A percentile compares a stretch with the other conserved stretches of the same genome.
Evolutionary conservation across 2,888 invertebrate genomes (phyloP).

Genomic region (Platycnemis pennipes): DNA sequence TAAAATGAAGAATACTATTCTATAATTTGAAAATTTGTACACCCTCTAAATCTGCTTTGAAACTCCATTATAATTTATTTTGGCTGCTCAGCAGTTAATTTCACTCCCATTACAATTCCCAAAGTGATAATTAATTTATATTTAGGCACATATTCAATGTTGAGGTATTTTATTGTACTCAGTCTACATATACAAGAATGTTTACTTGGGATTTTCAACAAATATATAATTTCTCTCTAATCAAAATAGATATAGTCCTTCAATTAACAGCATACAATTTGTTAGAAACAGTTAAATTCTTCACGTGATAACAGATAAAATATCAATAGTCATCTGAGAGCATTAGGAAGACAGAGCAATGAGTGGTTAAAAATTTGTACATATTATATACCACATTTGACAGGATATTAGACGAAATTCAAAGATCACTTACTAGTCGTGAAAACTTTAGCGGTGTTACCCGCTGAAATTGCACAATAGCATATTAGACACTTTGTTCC

Average conservation of each 20-base stretch:
- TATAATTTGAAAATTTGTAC: too few relatives aligned
- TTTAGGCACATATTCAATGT: neutral
- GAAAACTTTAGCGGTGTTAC: too few relatives aligned
- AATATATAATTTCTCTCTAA: neutral
- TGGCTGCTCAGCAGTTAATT: too few relatives aligned
- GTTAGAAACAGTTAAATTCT: neutral
- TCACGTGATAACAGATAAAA: neutral
- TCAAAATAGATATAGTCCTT: neutral
- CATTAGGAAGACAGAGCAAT: neutral
- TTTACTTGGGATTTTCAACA: neutral
- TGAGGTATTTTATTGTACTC: constrained; percentile 3
- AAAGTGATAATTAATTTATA: too few relatives aligned
- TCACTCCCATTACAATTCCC: too few relatives aligned
- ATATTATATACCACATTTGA: neutral
- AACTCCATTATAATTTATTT: too few relatives aligned
- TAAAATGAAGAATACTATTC: too few relatives aligned
- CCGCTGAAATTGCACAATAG: too few relatives aligned
- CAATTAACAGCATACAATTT: neutral
- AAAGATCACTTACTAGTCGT: too few relatives aligned
- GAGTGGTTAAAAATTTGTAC: neutral
- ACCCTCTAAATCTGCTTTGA: too few relatives aligned
- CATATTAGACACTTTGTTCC: too few relatives aligned
- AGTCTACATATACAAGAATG: neutral
- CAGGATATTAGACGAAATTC: too few relatives aligned
- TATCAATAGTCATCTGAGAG: neutral